These are phyloP conservation scores for Bettongia penicillata DNA, from an alignment of 2,113 vertebrate genomes.

Conservation along the genomic window DNA sequence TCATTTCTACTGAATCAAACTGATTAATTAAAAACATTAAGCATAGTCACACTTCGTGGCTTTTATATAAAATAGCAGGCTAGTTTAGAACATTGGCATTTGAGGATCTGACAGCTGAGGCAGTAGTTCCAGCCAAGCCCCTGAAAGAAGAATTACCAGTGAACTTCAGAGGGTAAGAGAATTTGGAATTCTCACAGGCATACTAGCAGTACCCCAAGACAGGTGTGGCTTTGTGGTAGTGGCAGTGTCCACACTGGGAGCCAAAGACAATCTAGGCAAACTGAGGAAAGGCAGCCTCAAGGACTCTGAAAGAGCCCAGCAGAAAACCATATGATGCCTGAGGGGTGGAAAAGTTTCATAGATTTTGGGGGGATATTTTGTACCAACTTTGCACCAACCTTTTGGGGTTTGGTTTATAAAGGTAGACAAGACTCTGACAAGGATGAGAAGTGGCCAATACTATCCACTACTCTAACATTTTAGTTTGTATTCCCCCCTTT, in stretches of 20 bases:
- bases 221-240: not conserved
- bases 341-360: not conserved
- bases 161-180: not conserved
- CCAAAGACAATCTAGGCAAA: not conserved
- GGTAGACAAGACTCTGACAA: not conserved
- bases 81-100: not conserved
- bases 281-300: not conserved
- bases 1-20: not conserved
- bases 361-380: not conserved
- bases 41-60: not conserved
- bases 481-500: not conserved
- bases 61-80: not conserved
- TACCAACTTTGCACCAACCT: not conserved
- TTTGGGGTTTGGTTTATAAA: not conserved
- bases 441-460: not conserved
- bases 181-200: not conserved
- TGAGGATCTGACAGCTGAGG: not conserved
- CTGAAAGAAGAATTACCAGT: not conserved
- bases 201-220: not conserved
- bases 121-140: not conserved
- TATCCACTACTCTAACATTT: not conserved
- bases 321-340: not conserved
- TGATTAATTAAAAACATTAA: not conserved
- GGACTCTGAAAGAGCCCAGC: not conserved
- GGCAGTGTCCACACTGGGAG: not conserved